Percentiles rank a stretch among this genome's conserved stretches.
These are phyloP conservation scores for Oplegnathus fasciatus DNA, from an alignment of 2,113 vertebrate genomes.

Conservation along the genomic window DNA sequence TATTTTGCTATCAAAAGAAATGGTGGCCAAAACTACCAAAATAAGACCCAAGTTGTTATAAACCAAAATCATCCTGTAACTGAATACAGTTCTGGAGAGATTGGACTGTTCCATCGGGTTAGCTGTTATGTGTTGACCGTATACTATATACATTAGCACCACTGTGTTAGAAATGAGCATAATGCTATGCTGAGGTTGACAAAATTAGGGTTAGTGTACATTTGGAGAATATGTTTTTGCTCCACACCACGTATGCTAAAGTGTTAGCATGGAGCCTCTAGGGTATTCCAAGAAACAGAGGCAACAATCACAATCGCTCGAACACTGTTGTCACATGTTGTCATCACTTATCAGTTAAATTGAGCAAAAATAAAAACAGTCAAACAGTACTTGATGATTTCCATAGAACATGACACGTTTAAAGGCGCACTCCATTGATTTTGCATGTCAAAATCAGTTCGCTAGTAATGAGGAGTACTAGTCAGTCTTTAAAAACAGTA, in stretches of 20 bases:
- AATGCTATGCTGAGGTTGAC: neutral
- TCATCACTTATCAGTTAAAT: neutral
- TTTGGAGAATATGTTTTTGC: neutral
- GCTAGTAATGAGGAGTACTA: neutral
- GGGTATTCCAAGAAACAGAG: neutral
- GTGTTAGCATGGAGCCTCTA: neutral
- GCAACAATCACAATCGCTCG: neutral
- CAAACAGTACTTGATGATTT: neutral
- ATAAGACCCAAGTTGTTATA: neutral
- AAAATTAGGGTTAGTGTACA: neutral
- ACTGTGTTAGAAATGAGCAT: neutral
- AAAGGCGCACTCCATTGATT: constrained; percentile 12
- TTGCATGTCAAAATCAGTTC: neutral
- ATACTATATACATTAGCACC: neutral
- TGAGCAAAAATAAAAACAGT: neutral
- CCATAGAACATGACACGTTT: neutral
- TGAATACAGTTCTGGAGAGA: too few relatives aligned
- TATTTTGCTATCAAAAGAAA: neutral
- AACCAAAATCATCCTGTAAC: neutral
- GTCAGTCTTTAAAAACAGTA: neutral
- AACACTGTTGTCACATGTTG: neutral
- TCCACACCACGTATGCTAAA: neutral
- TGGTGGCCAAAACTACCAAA: neutral
- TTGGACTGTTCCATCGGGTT: neutral
- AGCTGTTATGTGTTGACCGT: neutral